Conservation (phyloP, 2,797 vertebrate species). For the Coregonus suidteri region DNA sequence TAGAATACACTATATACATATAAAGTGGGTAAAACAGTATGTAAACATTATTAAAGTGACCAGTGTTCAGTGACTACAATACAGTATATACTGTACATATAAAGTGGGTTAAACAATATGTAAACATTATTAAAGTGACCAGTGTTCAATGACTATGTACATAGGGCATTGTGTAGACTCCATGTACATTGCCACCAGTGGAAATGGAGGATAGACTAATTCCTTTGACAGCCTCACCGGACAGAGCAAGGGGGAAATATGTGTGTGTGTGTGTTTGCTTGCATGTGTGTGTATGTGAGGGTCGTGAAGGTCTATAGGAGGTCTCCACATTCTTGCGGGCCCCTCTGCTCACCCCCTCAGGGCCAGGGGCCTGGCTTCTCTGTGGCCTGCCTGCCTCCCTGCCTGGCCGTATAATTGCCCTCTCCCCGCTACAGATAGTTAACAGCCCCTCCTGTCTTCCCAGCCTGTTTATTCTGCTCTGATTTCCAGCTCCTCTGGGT, state of each 20-base stretch:
- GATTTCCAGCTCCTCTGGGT: constrained; percentile 74
- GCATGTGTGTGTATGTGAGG: background rate
- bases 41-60: too few relatives aligned
- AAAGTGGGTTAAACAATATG: too few relatives aligned
- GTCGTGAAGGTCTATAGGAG: background rate
- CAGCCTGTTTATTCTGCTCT: constrained; percentile 76
- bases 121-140: too few relatives aligned
- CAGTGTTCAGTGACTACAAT: too few relatives aligned
- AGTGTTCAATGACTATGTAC: too few relatives aligned
- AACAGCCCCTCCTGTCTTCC: constrained; percentile 54
- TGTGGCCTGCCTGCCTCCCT: constrained; percentile 44
- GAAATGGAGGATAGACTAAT: background rate
- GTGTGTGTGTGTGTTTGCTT: background rate
- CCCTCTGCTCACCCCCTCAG: constrained; percentile 50
- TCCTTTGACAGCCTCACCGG: background rate
- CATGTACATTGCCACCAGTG: too few relatives aligned
- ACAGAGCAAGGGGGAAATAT: background rate
- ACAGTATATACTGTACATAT: too few relatives aligned
- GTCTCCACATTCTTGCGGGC: constrained; percentile 44
- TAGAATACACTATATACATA: too few relatives aligned
- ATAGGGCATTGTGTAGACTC: too few relatives aligned
- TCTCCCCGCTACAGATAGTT: constrained; percentile 60
- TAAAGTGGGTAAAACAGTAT: too few relatives aligned
- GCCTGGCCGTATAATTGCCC: constrained; percentile 61
- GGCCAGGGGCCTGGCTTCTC: constrained; percentile 29